Evolutionary conservation across 2,797 vertebrate genomes (phyloP), one percentile per base, ranked within the genome.

Genomic region (Peromyscus nudipes): DNA sequence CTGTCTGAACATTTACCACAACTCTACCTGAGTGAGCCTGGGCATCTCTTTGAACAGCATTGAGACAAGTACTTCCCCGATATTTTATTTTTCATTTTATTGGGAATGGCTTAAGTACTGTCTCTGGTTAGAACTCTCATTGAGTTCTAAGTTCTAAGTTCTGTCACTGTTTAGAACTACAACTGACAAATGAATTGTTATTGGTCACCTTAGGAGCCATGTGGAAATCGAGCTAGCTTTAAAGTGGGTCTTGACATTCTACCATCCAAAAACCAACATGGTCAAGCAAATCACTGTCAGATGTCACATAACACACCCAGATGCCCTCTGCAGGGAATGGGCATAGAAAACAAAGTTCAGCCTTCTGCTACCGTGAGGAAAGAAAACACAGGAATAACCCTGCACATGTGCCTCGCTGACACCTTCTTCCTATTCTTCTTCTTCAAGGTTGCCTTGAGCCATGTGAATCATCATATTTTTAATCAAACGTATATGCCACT

Each of bases 1-100:
- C 57, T 1, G 0, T 1, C 13, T 14, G 60, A 43, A 57, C 7
- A 43, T 16, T 37, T 14, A 52, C 21, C 27, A 3, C 37, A 25
- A 21, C 10, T 49, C 6, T 43, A 2, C n/a, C 29, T 37, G 43
- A 69, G 21, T 14, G 49, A 4, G 4, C 11, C 5, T n/a, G 14
- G 84, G 27, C 6, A 6, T 62, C 64, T 27, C 65, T 95, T 60
- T 55, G 69, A 81, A 73, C 84, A 14, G 40, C 0, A 5, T n/a
- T 62, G 43, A 77, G 17, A 21, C 3, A 29, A 40, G 37, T 4
- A 43, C 16, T 90, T 92, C 46, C 19, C 34, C 10, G 2, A 6
- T 43, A 34, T 7, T 46, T 40, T 37, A 7, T 83, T 73, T 62
- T 82, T 43, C 21, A 80, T 89, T 84, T 81, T 83, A 60, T 13